phyloP scores from a whole-genome alignment of 2,113 vertebrate genomes.

The Hymenochirus boettgeri region DNA sequence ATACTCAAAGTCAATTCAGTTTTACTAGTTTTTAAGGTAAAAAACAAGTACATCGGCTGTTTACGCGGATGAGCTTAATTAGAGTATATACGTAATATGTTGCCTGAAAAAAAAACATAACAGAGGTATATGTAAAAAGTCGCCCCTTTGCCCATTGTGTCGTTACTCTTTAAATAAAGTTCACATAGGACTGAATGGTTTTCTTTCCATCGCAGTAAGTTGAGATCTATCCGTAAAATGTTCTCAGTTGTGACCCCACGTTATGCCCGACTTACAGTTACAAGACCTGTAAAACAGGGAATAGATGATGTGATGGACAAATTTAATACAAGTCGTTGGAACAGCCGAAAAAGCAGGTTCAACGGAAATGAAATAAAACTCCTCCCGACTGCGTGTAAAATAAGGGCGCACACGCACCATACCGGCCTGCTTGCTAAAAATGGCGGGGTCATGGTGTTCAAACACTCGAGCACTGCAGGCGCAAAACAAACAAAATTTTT shows the following conservation, averaged over 20 bases:
- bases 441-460: background rate
- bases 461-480: background rate
- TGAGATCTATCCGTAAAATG: slow-evolving; percentile 76
- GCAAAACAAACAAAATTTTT: background rate
- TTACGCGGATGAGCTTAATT: no score
- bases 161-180: no score
- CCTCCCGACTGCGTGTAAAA: no score
- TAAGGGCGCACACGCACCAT: background rate
- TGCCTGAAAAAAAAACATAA: no score
- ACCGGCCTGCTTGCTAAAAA: background rate
- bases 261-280: slow-evolving; percentile 79
- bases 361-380: slow-evolving; percentile 7
- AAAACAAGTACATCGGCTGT: no score
- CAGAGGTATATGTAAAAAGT: no score
- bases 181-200: no score
- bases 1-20: no score
- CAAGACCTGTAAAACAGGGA: slow-evolving; percentile 84
- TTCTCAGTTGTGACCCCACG: slow-evolving; percentile 74
- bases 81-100: no score
- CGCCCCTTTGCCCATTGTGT: no score
- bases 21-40: no score
- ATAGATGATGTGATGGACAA: slow-evolving; percentile 87
- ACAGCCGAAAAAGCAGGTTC: slow-evolving; percentile 65
- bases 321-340: slow-evolving; percentile 75
- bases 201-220: slow-evolving; percentile 63